Evolutionary conservation across 2,797 vertebrate species (phyloP).

Genomic region (Notoglanidium macrostoma): DNA sequence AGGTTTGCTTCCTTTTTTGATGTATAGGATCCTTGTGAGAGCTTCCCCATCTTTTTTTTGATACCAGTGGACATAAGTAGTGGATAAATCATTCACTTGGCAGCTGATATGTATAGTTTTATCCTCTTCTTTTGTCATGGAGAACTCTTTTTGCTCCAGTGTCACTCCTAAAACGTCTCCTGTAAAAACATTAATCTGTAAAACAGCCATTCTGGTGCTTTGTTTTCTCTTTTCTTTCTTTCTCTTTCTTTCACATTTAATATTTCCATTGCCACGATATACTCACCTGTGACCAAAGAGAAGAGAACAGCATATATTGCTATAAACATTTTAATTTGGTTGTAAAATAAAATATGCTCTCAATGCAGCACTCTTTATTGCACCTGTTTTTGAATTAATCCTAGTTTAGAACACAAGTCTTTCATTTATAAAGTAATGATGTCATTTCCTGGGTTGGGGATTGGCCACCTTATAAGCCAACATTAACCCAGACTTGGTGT

Average conservation of each 20-base stretch:
- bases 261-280: too few species aligned
- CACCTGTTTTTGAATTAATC: neutral
- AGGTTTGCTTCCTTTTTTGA: neutral
- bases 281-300: too few species aligned
- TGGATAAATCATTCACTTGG: neutral
- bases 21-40: conserved; percentile 41
- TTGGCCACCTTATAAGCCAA: neutral
- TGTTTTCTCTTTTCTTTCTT: neutral
- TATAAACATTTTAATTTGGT: conserved; percentile 16
- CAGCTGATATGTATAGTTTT: conserved; percentile 2
- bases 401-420: neutral
- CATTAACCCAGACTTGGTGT: neutral
- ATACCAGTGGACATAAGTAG: conserved; percentile 51
- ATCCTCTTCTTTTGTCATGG: neutral
- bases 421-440: conserved; percentile 9
- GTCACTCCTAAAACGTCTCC: neutral
- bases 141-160: neutral
- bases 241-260: too few species aligned
- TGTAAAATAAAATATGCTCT: neutral
- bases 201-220: neutral
- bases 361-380: neutral
- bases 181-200: neutral
- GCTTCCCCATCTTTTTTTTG: conserved; percentile 45
- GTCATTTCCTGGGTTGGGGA: conserved; percentile 35
- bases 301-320: neutral